Evolutionary conservation across 2,113 vertebrate species (phyloP), one percentile per base, ranked within the genome.

Genomic region (Zosterops japonicus): DNA sequence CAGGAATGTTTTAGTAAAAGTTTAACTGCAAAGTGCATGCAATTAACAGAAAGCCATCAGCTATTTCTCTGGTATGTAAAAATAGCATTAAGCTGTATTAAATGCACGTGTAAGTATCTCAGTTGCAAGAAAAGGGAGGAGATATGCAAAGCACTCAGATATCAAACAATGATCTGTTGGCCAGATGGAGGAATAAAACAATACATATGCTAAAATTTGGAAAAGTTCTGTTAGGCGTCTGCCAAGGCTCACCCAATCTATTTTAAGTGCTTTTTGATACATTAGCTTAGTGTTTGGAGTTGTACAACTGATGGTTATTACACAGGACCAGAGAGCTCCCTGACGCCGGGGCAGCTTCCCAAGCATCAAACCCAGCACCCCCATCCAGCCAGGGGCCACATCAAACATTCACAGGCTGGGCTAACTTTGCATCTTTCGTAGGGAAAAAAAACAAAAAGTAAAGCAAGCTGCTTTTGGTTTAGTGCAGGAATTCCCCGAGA

Each of bases 241-340:
- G 96, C 97, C 98, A 97, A 95, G 87, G 94, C 81, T 96, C 96
- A 98, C 98, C 97, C 96, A 96, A 96, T 96, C 96, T 97, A 97
- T 96, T 97, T 95, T 97, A 98, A 98, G 97, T 97, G 98, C 97
- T 98, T 97, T 98, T 90, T 98, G 97, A 97, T 98, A 98, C 97
- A 98, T 98, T 97, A 98, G 97, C 97, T 98, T 98, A 97, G 97
- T 97, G 97, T 98, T 98, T 96, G 97, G 97, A 96, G 94, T 92
- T 74, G 82, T 92, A 95, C 92, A 49, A 90, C 56, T 42, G 83
- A 97, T 96, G 96, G 97, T 98, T 98, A 98, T 96, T 98, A 97
- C 96, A 94, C 57, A 56, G 97, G 98, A 98, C 98, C 98, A 97
- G 96, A 95, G 97, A 92, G 96, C 96, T 96, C 96, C 85, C 79